These are phyloP conservation scores for Muscidifurax raptorellus DNA, from an alignment of 1,140 invertebrate genomes.

Conservation along the genomic window DNA sequence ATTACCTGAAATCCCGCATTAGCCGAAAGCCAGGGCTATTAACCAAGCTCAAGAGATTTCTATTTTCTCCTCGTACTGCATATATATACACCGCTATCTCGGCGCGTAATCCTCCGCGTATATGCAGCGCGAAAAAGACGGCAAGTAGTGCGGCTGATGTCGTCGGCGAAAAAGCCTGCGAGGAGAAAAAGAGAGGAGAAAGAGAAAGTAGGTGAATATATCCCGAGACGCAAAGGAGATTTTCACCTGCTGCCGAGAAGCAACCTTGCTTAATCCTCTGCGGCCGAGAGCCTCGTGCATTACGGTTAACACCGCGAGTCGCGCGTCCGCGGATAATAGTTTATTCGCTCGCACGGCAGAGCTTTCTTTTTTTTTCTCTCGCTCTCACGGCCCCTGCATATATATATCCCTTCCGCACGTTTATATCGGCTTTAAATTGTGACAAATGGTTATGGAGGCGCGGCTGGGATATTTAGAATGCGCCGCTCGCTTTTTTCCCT, in stretches of 20 bases:
- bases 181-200: not conserved
- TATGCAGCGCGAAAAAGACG: not conserved
- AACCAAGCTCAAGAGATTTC: not conserved
- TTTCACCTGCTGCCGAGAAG: constrained; percentile 21
- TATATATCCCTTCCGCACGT: constrained; percentile 17
- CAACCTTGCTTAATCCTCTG: not conserved
- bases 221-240: constrained; percentile 31
- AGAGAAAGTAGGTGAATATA: constrained; percentile 16
- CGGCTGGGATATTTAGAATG: constrained; percentile 36
- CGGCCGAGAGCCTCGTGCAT: constrained; percentile 3
- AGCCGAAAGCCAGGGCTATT: not conserved
- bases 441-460: constrained; percentile 42
- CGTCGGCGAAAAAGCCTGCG: not conserved
- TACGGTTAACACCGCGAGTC: constrained; percentile 25
- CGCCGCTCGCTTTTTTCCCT: not conserved
- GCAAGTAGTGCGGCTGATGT: too few relatives aligned
- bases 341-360: constrained; percentile 19
- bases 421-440: constrained; percentile 46
- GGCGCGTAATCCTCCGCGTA: not conserved
- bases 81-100: not conserved
- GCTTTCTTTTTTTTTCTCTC: not conserved
- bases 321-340: constrained; percentile 35
- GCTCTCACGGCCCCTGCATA: not conserved
- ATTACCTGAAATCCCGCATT: not conserved
- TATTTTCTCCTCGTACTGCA: not conserved